These are phyloP conservation scores for Pongo abelii DNA, from an alignment of 2,113 vertebrate genomes.

Conservation along the genomic window DNA sequence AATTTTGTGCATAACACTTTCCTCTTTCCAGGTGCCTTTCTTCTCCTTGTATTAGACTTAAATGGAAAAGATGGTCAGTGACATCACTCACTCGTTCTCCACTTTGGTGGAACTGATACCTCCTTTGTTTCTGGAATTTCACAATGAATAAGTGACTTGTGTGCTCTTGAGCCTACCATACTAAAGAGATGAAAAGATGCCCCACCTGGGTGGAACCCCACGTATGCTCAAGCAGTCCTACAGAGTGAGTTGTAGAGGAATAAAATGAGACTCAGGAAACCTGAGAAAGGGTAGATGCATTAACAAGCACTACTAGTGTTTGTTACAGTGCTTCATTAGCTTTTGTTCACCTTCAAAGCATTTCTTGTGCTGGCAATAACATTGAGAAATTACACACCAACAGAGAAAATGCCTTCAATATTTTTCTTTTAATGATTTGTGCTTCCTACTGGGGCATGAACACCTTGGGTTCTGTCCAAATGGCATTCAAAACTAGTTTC, in stretches of 20 bases:
- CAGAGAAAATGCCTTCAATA: neutral
- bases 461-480: slow-evolving; percentile 50
- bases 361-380: neutral
- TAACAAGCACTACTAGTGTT: accelerated
- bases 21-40: neutral
- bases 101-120: neutral
- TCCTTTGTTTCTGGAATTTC: neutral
- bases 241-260: neutral
- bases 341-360: neutral
- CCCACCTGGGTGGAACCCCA: neutral
- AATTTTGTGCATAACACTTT: neutral
- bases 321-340: neutral
- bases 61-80: neutral
- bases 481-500: neutral
- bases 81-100: neutral
- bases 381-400: neutral
- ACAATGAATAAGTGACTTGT: neutral
- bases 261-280: neutral
- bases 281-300: accelerated
- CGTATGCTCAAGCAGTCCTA: neutral
- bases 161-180: neutral
- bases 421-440: slow-evolving; percentile 12
- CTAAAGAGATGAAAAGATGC: neutral
- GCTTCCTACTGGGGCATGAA: neutral
- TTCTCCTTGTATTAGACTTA: neutral